A percentile compares a stretch with the other conserved stretches of the same genome.
phyloP scores from a whole-genome alignment of 2,888 invertebrate genomes.

The Atherix ibis region DNA sequence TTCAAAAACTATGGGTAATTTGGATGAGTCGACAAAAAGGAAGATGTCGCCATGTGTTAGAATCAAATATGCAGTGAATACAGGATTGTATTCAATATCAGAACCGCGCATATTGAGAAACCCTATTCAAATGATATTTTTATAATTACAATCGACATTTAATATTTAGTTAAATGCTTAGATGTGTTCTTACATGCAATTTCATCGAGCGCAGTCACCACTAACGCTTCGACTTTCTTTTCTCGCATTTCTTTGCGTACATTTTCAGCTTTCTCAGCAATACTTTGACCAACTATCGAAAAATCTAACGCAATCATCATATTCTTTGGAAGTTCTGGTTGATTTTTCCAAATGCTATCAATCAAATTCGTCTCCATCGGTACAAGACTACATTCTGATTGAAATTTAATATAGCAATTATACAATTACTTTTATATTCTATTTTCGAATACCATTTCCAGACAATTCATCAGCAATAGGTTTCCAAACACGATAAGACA shows the following conservation, averaged over 20 bases:
- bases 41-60: conserved; percentile 40
- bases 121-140: conserved; percentile 36
- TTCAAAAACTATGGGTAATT: conserved; percentile 37
- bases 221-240: conserved; percentile 44
- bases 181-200: conserved; percentile 53
- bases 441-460: conserved; percentile 23
- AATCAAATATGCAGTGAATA: conserved; percentile 64
- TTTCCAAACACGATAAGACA: conserved; percentile 43
- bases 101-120: conserved; percentile 80
- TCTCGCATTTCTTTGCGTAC: conserved; percentile 46
- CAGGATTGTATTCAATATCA: conserved; percentile 85
- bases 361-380: conserved; percentile 55
- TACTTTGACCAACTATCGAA: conserved; percentile 40
- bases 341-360: conserved; percentile 51
- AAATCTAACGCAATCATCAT: conserved; percentile 36
- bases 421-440: not conserved
- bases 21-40: conserved; percentile 46
- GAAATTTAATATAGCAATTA: not conserved
- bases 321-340: conserved; percentile 38
- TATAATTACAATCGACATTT: not conserved
- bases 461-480: conserved; percentile 41
- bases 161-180: no score
- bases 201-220: conserved; percentile 75
- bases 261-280: conserved; percentile 49
- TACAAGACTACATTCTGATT: conserved; percentile 41